Evolutionary conservation across 2,888 invertebrate genomes (phyloP), one percentile per base, ranked within the genome.

Genomic region (Meteorus cinctellus): DNA sequence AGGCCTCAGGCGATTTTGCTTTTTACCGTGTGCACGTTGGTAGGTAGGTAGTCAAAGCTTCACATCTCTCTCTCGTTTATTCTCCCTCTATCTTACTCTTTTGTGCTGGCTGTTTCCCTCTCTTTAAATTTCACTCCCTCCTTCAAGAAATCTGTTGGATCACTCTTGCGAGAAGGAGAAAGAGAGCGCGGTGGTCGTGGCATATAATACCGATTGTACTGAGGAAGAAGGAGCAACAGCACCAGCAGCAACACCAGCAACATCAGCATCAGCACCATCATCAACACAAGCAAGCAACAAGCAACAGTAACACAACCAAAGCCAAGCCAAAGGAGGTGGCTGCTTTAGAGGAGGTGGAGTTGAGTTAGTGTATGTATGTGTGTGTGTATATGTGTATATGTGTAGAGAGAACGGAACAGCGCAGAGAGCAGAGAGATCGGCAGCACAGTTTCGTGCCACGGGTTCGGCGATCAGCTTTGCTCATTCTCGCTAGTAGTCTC

Each of bases 1-100:
- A 88, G 82, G 86, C 88, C 88, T 86, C 80, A 80, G 86, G 87
- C 86, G 82, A 84, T 86, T 81, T 84, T 81, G 81, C 83, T 84
- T 86, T 80, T 80, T 85, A 74, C 74, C 31, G 51, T 34, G 51
- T 66, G 72, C 72, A 69, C 65, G 83, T 82, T 85, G 83, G 82
- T 80, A 27, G 41, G 48, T 75, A 36, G 68, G 29, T 72, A 48
- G 55, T 77, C 65, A 70, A 71, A 72, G 71, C 48, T 34, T 77
- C 65, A 76, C 66, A 72, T 73, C 69, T 66, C 72, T 74, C 70
- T 72, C 71, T 55, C 24, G 45, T 70, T 59, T 66, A 29, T 55
- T 75, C 68, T 29, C 68, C 27, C 41, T 48, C 62, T 67, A 34
- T 73, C 66, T 27, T 24, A 65, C 65, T 29, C 45, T 68, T 59